Evolutionary conservation across 2,797 vertebrate genomes (phyloP).

Genomic region (Meriones psammophilus): DNA sequence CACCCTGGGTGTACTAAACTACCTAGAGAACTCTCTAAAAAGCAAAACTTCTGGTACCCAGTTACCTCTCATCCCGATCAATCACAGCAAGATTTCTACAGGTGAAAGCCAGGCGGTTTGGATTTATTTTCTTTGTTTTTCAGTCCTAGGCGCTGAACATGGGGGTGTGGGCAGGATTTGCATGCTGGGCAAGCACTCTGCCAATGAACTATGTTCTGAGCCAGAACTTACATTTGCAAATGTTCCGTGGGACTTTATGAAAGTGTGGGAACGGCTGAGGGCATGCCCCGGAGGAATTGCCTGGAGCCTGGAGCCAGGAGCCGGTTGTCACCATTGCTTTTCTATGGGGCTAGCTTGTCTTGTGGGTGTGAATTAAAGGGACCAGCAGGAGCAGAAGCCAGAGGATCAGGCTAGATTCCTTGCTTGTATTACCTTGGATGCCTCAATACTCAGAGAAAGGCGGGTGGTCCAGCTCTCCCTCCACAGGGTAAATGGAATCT

Average conservation of each 20-base stretch:
- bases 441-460: conserved; percentile 2
- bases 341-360: neutral
- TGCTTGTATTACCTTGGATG: neutral
- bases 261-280: neutral
- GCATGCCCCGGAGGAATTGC: neutral
- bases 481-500: neutral
- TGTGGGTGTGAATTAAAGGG: neutral
- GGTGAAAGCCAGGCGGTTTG: neutral
- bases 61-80: neutral
- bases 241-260: neutral
- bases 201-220: neutral
- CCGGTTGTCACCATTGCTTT: neutral
- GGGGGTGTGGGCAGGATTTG: rapidly evolving
- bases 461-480: neutral
- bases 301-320: neutral
- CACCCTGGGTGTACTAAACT: neutral
- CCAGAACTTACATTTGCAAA: neutral
- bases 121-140: neutral
- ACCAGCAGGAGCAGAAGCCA: neutral
- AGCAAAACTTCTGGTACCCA: neutral
- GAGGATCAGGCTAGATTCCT: neutral
- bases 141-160: neutral
- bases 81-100: neutral
- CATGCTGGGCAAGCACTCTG: neutral
- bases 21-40: neutral